phyloP scores from a whole-genome alignment of 1,140 invertebrate species.

The Drosophila sulfurigaster region DNA sequence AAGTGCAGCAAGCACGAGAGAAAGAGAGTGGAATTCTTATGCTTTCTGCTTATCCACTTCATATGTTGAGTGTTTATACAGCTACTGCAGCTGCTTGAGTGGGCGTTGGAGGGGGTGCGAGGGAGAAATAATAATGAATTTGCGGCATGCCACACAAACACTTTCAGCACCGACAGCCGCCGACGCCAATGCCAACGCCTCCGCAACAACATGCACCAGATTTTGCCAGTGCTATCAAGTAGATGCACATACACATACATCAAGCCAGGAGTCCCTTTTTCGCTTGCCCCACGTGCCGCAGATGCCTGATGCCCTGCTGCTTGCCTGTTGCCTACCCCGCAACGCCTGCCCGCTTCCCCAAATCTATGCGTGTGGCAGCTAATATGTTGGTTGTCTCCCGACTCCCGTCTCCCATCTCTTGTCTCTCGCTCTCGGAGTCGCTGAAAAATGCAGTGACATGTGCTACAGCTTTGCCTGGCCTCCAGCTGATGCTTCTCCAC shows the following conservation, averaged over 20 bases:
- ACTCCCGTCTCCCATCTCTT: too few species aligned
- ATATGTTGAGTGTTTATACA: slow-evolving; percentile 49
- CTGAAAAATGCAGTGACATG: slow-evolving; percentile 83
- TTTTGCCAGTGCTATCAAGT: slow-evolving; percentile 73
- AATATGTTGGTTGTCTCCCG: slow-evolving; percentile 76
- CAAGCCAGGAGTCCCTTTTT: slow-evolving; percentile 39
- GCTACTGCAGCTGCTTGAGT: slow-evolving; percentile 23
- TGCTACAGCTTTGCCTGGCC: slow-evolving; percentile 55
- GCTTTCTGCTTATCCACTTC: slow-evolving; percentile 47
- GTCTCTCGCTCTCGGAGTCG: slow-evolving; percentile 65
- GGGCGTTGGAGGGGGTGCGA: slow-evolving; percentile 21
- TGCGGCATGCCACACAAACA: slow-evolving; percentile 79
- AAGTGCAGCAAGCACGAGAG: not conserved
- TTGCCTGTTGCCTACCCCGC: slow-evolving; percentile 12
- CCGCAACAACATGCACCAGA: slow-evolving; percentile 70
- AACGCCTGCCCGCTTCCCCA: not conserved
- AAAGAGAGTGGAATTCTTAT: not conserved
- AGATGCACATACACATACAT: slow-evolving; percentile 74
- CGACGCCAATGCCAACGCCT: slow-evolving; percentile 32
- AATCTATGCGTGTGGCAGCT: slow-evolving; percentile 63
- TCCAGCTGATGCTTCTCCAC: not conserved
- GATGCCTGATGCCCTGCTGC: too few species aligned
- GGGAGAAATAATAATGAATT: slow-evolving; percentile 78
- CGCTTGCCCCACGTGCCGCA: slow-evolving; percentile 12
- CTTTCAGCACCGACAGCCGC: slow-evolving; percentile 37